phyloP scores from a whole-genome alignment of 1,140 invertebrate genomes.

The Lordiphosa stackelbergi region DNA sequence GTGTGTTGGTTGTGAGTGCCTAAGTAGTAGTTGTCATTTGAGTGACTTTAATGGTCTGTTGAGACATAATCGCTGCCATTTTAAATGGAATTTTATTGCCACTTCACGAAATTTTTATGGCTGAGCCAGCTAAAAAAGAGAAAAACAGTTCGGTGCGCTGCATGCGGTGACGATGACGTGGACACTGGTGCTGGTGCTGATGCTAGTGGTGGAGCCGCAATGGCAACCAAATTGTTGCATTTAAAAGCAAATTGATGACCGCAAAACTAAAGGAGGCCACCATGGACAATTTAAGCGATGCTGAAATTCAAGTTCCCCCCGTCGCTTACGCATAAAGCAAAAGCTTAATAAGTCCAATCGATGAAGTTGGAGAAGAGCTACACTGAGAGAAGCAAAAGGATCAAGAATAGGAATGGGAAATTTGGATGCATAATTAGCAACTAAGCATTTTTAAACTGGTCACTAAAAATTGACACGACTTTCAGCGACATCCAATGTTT shows the following conservation, averaged over 20 bases:
- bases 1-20: slow-evolving; percentile 39
- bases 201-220: slow-evolving; percentile 38
- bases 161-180: slow-evolving; percentile 64
- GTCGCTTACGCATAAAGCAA: slow-evolving; percentile 60
- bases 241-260: slow-evolving; percentile 77
- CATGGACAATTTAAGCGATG: slow-evolving; percentile 37
- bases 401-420: too few relatives aligned
- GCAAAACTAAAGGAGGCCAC: slow-evolving; percentile 72
- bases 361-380: not conserved
- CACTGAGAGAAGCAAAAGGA: slow-evolving; percentile 18
- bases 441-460: too few relatives aligned
- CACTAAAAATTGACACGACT: too few relatives aligned
- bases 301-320: slow-evolving; percentile 59
- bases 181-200: slow-evolving; percentile 14
- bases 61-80: slow-evolving; percentile 77
- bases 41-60: slow-evolving; percentile 77
- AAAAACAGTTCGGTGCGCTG: slow-evolving; percentile 28
- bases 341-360: slow-evolving; percentile 34
- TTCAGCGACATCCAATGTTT: too few relatives aligned
- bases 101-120: slow-evolving; percentile 76
- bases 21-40: slow-evolving; percentile 77
- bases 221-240: slow-evolving; percentile 73
- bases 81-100: slow-evolving; percentile 77
- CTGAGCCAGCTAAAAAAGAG: slow-evolving; percentile 26
- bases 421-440: too few relatives aligned